Percentiles rank a stretch among this genome's conserved stretches.
Evolutionary conservation across 2,888 invertebrate genomes (phyloP).

Genomic region (Hofmannophila pseudospretella): DNA sequence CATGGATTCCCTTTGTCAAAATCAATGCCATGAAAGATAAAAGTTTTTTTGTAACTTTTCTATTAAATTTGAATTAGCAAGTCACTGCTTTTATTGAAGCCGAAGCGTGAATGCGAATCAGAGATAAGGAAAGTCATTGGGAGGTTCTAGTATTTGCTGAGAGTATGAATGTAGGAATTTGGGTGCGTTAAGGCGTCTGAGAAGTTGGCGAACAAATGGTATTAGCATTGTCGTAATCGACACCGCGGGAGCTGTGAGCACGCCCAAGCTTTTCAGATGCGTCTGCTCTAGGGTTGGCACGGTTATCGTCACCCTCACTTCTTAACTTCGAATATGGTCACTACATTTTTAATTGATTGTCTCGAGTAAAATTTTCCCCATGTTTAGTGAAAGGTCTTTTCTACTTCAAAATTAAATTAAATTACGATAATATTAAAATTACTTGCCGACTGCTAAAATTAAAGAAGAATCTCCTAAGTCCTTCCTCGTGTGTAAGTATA

Average conservation of each 20-base stretch:
- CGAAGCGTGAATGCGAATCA: conserved; percentile 35
- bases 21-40: conserved; percentile 23
- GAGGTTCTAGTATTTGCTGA: conserved; percentile 40
- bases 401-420: no score
- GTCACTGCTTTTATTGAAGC: conserved; percentile 23
- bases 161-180: conserved; percentile 38
- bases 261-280: conserved; percentile 1
- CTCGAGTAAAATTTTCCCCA: no score
- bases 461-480: no score
- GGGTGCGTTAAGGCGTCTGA: conserved; percentile 35
- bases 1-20: conserved; percentile 28
- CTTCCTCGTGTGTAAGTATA: no score
- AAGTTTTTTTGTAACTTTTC: conserved; percentile 16
- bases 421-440: no score
- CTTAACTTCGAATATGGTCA: no score
- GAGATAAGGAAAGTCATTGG: conserved; percentile 44
- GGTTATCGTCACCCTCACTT: no score
- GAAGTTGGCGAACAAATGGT: conserved; percentile 64
- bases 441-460: no score
- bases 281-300: no score
- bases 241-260: conserved; percentile 48
- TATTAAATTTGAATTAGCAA: conserved; percentile 15
- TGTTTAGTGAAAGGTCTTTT: no score
- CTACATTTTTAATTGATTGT: no score
- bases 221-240: conserved; percentile 69